phyloP scores from a whole-genome alignment of 2,113 vertebrate species.

The Bufo gargarizans region DNA sequence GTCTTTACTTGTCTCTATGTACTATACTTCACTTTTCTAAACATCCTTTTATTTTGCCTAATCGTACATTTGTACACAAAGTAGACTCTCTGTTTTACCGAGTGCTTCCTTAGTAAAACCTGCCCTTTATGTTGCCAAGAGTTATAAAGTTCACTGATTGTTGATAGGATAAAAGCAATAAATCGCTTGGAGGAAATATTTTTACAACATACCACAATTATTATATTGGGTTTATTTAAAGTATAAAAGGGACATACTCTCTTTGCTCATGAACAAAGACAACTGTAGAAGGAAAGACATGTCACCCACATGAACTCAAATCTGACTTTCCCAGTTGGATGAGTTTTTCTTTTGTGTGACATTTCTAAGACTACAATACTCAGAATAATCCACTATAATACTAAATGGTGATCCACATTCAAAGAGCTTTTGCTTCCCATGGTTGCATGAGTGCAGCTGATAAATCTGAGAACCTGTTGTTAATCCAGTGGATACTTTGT shows the following conservation, averaged over 20 bases:
- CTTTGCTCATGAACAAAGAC: slow-evolving; percentile 49
- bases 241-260: slow-evolving; percentile 39
- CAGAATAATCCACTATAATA: slow-evolving; percentile 47
- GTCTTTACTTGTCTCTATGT: slow-evolving; percentile 46
- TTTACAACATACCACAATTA: slow-evolving; percentile 46
- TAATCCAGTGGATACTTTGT: slow-evolving; percentile 48
- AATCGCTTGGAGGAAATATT: slow-evolving; percentile 32
- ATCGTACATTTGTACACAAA: slow-evolving; percentile 52
- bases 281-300: slow-evolving; percentile 29
- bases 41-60: slow-evolving; percentile 37
- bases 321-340: slow-evolving; percentile 43
- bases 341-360: slow-evolving; percentile 49
- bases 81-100: slow-evolving; percentile 20
- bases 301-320: slow-evolving; percentile 36
- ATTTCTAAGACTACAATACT: slow-evolving; percentile 59
- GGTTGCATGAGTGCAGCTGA: slow-evolving; percentile 28
- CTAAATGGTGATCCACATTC: slow-evolving; percentile 29
- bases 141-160: slow-evolving; percentile 56
- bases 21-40: slow-evolving; percentile 44
- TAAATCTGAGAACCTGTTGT: slow-evolving; percentile 27
- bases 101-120: slow-evolving; percentile 40
- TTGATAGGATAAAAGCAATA: slow-evolving; percentile 52
- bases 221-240: slow-evolving; percentile 54
- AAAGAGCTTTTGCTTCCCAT: slow-evolving; percentile 55
- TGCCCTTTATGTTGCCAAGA: slow-evolving; percentile 38